Conservation (phyloP, 2,888 invertebrate genomes). For the Loripinus fragilis region DNA sequence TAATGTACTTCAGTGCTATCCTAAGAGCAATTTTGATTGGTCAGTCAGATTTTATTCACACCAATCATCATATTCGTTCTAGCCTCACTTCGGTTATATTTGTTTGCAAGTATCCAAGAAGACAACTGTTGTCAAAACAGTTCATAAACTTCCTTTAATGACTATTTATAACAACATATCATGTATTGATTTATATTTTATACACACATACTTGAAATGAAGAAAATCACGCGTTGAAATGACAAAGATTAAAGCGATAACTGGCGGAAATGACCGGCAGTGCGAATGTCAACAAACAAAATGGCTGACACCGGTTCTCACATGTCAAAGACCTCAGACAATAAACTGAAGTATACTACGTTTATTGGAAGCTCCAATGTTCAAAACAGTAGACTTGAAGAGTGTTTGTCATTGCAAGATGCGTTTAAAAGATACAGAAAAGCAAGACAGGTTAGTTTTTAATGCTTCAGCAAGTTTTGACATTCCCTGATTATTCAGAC, state of each 20-base stretch:
- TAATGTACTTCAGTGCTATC: background rate
- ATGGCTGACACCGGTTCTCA: conserved; percentile 54
- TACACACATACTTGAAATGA: background rate
- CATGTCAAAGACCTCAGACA: conserved; percentile 34
- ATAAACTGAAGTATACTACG: conserved; percentile 52
- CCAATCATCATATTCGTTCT: conserved; percentile 4
- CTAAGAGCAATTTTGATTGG: conserved; percentile 5
- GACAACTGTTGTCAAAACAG: background rate
- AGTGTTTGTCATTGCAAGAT: conserved; percentile 47
- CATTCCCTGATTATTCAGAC: too few relatives aligned
- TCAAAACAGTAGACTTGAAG: conserved; percentile 17
- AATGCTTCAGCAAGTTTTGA: too few relatives aligned
- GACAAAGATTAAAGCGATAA: background rate
- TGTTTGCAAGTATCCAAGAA: conserved; percentile 26
- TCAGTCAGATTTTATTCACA: background rate
- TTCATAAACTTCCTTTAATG: background rate
- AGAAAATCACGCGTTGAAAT: background rate
- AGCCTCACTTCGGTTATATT: background rate
- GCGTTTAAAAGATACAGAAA: conserved; percentile 52
- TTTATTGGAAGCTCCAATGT: conserved; percentile 17
- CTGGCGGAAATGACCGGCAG: background rate
- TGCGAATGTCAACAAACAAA: conserved; percentile 57
- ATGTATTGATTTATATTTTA: conserved; percentile 5
- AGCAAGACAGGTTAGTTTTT: conserved; percentile 53
- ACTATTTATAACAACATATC: background rate